phyloP scores from a whole-genome alignment of 2,797 vertebrate species.

The Luscinia megarhynchos region DNA sequence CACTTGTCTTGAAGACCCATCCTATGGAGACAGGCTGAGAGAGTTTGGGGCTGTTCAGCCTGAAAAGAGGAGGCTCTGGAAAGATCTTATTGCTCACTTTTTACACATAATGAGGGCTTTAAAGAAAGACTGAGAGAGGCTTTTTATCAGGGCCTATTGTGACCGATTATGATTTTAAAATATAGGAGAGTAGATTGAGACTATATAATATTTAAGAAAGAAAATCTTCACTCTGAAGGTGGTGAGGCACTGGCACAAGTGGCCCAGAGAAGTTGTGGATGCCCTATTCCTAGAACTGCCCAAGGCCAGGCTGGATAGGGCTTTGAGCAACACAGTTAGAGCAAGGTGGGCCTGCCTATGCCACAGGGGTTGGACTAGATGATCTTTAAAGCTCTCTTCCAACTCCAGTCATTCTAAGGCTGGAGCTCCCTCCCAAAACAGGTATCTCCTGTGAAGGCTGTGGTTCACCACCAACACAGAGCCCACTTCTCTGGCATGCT shows the following conservation, averaged over 20 bases:
- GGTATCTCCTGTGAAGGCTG: rapidly evolving
- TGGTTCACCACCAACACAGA: neutral
- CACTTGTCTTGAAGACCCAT: neutral
- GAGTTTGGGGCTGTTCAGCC: neutral
- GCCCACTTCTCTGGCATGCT: neutral
- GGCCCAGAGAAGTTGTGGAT: neutral
- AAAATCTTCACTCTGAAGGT: neutral
- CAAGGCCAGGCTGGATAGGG: neutral
- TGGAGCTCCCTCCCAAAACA: neutral
- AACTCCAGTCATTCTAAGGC: neutral
- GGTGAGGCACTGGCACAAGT: neutral
- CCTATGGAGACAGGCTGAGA: neutral
- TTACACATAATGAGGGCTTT: neutral
- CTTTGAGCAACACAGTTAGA: neutral
- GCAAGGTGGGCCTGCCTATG: neutral
- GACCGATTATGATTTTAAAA: neutral
- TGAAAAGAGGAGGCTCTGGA: neutral
- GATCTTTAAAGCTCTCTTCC: neutral
- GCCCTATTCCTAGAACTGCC: neutral
- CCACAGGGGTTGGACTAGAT: neutral
- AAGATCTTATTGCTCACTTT: neutral
- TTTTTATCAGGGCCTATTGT: neutral
- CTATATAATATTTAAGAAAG: neutral
- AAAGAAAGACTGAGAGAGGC: neutral
- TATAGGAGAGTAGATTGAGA: neutral